phyloP scores from a whole-genome alignment of 2,797 vertebrate genomes.

The Acipenser transmontanus region DNA sequence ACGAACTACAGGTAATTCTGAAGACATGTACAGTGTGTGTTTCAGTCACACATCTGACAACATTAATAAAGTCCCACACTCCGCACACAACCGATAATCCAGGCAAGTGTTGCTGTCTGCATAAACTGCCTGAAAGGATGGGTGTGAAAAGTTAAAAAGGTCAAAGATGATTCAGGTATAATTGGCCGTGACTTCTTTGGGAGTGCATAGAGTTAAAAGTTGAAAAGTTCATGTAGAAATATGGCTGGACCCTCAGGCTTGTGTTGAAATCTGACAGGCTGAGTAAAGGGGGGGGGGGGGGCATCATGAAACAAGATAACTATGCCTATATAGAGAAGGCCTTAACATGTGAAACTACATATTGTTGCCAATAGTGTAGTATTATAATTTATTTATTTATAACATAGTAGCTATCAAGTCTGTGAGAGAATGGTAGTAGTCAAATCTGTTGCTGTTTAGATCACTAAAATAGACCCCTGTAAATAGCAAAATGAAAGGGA shows the following conservation, averaged over 20 bases:
- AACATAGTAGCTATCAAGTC: too few relatives aligned
- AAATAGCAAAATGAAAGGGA: too few relatives aligned
- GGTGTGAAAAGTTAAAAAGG: slow-evolving; percentile 42
- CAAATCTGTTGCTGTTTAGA: too few relatives aligned
- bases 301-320: slow-evolving; percentile 19
- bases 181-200: too few relatives aligned
- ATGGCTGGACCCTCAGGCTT: too few relatives aligned
- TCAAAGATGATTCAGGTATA: slow-evolving; percentile 33
- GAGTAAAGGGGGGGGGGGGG: too few relatives aligned
- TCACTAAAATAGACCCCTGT: too few relatives aligned
- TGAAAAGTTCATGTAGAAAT: slow-evolving; percentile 58
- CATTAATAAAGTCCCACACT: slow-evolving; percentile 27
- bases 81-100: slow-evolving; percentile 26
- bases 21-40: slow-evolving; percentile 50
- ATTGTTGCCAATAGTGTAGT: too few relatives aligned
- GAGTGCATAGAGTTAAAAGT: slow-evolving; percentile 41
- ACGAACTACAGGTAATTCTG: slow-evolving; percentile 63
- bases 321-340: too few relatives aligned
- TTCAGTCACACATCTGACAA: slow-evolving; percentile 33
- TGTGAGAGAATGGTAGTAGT: too few relatives aligned
- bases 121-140: slow-evolving; percentile 18
- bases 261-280: too few relatives aligned
- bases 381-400: too few relatives aligned
- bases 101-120: slow-evolving; percentile 17
- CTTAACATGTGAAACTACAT: not conserved